phyloP scores from a whole-genome alignment of 2,113 vertebrate genomes.

The Aphyosemion australe region DNA sequence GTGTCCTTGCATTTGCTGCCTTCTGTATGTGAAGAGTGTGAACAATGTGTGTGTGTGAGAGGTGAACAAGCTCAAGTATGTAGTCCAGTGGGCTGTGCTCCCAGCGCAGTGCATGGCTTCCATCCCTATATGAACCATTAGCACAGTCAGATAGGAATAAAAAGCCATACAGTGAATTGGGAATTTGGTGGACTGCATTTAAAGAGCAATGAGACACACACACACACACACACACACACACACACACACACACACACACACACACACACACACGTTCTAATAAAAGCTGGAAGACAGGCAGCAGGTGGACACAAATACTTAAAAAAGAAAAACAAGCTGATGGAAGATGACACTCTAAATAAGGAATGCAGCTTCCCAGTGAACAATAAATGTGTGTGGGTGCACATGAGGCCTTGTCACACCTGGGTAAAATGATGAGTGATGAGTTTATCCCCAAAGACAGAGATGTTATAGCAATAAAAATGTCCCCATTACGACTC shows the following conservation, averaged over 20 bases:
- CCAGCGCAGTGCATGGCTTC: slow-evolving; percentile 93
- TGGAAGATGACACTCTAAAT: not conserved
- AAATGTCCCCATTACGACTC: not conserved
- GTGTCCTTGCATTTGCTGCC: slow-evolving; percentile 42
- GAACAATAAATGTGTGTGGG: slow-evolving; percentile 4
- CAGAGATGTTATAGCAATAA: too few relatives aligned
- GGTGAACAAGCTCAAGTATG: slow-evolving; percentile 20
- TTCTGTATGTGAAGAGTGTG: slow-evolving; percentile 11
- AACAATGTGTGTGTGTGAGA: slow-evolving; percentile 12
- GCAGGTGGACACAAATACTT: slow-evolving; percentile 13
- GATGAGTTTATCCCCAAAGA: too few relatives aligned
- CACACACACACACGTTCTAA: slow-evolving; percentile 28
- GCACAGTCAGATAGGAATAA: slow-evolving; percentile 99
- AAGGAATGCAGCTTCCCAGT: slow-evolving; percentile 15
- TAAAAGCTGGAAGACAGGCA: slow-evolving; percentile 30
- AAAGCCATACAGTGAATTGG: slow-evolving; percentile 95
- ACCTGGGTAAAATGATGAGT: not conserved
- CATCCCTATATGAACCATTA: slow-evolving; percentile 98
- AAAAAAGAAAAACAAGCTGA: slow-evolving; percentile 7
- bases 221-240: slow-evolving; percentile 11
- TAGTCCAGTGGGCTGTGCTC: slow-evolving; percentile 64
- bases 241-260: not conserved
- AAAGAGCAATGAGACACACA: slow-evolving; percentile 7
- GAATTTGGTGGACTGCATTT: slow-evolving; percentile 52
- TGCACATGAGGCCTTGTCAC: slow-evolving; percentile 12